Percentiles rank a stretch among this genome's conserved stretches.
These are phyloP conservation scores for Esox niger DNA, from an alignment of 2,113 vertebrate genomes.

Conservation along the genomic window DNA sequence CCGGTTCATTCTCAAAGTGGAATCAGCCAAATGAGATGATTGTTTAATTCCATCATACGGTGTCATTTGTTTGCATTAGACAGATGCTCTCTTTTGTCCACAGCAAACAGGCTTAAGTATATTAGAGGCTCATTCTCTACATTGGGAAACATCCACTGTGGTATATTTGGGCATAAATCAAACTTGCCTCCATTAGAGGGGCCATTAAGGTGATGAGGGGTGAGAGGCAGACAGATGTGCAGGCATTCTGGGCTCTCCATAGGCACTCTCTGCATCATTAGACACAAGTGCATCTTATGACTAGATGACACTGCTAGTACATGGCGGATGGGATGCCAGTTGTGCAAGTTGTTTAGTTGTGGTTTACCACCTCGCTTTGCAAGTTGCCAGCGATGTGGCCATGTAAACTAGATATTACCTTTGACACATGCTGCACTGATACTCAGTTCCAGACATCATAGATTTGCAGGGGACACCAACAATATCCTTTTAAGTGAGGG, in stretches of 20 bases:
- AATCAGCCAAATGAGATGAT: slow-evolving; percentile 34
- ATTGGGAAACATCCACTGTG: slow-evolving; percentile 21
- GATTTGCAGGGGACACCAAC: too few relatives aligned
- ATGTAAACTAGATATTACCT: too few relatives aligned
- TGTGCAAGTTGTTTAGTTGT: not conserved
- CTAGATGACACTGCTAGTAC: slow-evolving; percentile 4
- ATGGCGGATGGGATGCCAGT: not conserved
- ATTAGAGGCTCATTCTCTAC: slow-evolving; percentile 22
- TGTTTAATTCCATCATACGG: too few relatives aligned
- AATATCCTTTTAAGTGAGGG: too few relatives aligned
- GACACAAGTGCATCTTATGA: slow-evolving; percentile 17
- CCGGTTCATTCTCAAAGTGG: not conserved
- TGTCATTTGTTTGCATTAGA: slow-evolving; percentile 18
- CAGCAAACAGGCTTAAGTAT: slow-evolving; percentile 26
- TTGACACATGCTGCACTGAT: too few relatives aligned
- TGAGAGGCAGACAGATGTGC: slow-evolving; percentile 33
- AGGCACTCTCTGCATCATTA: slow-evolving; percentile 30
- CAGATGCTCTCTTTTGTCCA: slow-evolving; percentile 35
- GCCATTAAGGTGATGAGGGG: slow-evolving; percentile 40
- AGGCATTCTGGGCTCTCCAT: slow-evolving; percentile 9
- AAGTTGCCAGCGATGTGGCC: too few relatives aligned
- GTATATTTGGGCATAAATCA: slow-evolving; percentile 44
- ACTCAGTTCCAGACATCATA: too few relatives aligned
- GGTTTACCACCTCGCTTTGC: too few relatives aligned
- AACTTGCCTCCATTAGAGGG: slow-evolving; percentile 41